Conservation (phyloP, 2,797 vertebrate species). For the Valencia hispanica region DNA sequence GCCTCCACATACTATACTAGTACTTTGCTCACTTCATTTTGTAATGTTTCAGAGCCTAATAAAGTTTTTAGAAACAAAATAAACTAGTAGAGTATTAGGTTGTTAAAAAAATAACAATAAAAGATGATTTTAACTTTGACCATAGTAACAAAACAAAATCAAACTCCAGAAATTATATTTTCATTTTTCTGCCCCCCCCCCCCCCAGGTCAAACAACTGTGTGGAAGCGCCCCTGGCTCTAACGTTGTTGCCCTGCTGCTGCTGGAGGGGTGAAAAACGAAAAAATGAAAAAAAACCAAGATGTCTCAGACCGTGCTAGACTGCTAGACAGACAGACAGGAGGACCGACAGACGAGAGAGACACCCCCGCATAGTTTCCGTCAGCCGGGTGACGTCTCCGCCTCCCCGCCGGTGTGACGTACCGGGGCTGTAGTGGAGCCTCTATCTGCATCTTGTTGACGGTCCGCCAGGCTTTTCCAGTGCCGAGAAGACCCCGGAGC, state of each 20-base stretch:
- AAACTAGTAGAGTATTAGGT: neutral
- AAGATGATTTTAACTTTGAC: no score
- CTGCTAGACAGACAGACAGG: conserved; percentile 37
- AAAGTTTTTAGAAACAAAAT: no score
- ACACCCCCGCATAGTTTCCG: conserved; percentile 84
- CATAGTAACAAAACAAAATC: neutral
- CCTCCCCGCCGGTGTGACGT: conserved; percentile 80
- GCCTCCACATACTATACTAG: no score
- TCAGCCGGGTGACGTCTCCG: conserved; percentile 82
- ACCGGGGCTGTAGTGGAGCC: conserved; percentile 74
- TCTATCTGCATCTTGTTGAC: conserved; percentile 80
- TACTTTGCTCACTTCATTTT: no score
- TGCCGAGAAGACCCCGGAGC: conserved; percentile 63
- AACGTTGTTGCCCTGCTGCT: no score
- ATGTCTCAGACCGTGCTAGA: conserved; percentile 41
- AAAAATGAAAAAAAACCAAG: no score
- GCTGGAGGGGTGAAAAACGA: conserved; percentile 30
- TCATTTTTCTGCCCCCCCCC: neutral
- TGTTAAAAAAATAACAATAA: no score
- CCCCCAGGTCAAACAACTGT: neutral
- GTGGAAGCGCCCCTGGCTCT: conserved; percentile 7
- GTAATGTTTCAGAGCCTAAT: no score
- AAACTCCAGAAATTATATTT: neutral
- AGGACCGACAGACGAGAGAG: conserved; percentile 68
- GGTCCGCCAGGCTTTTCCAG: conserved; percentile 75